These are phyloP conservation scores for Sprattus sprattus DNA, from an alignment of 2,113 vertebrate species.

Conservation along the genomic window DNA sequence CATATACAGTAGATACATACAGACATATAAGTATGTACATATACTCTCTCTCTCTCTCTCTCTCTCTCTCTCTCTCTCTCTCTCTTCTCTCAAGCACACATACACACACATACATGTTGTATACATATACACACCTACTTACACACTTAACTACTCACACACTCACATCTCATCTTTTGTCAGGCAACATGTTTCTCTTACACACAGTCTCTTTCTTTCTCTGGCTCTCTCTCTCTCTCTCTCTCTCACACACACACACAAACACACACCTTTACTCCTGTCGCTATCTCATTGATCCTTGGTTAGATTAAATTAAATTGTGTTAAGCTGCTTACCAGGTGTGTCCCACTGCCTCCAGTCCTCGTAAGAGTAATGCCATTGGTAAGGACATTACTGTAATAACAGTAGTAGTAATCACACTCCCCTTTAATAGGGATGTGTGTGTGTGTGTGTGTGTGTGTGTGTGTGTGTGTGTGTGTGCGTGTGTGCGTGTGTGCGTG, in stretches of 20 bases:
- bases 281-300: background rate
- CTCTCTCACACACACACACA: background rate
- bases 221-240: no score
- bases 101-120: no score
- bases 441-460: background rate
- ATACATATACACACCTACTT: no score
- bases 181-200: no score
- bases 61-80: no score
- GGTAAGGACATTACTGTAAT: conserved; percentile 37
- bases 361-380: background rate
- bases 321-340: conserved; percentile 10
- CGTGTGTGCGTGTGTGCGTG: background rate
- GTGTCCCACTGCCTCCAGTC: background rate
- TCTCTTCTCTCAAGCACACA: no score
- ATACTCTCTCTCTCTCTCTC: background rate
- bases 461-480: background rate
- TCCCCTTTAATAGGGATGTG: no score
- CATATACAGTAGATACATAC: background rate
- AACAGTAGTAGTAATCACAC: conserved; percentile 12
- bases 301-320: conserved; percentile 1
- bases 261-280: background rate
- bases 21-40: background rate
- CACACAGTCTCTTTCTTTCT: background rate
- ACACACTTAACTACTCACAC: no score
- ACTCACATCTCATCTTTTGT: no score